These are phyloP conservation scores for Synanthedon formicaeformis DNA, from an alignment of 2,888 invertebrate genomes.

Conservation along the genomic window DNA sequence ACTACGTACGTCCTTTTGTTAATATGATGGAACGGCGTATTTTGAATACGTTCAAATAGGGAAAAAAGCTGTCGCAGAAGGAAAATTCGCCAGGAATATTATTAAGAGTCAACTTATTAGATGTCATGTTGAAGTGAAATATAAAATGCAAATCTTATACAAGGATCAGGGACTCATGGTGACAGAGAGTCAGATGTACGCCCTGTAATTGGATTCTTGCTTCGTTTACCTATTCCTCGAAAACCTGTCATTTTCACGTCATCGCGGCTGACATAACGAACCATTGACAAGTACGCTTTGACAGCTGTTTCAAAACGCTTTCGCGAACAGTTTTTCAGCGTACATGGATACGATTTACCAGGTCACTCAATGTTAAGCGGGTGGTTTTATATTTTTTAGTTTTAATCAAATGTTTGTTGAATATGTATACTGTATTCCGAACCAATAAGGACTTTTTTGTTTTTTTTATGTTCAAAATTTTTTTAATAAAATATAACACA, in stretches of 20 bases:
- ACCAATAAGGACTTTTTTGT: no score
- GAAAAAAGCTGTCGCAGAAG: conserved; percentile 1
- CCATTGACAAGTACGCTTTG: background rate
- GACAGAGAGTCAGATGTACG: background rate
- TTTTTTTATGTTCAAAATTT: no score
- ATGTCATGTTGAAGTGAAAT: background rate
- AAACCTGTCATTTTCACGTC: conserved; percentile 3
- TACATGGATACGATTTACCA: background rate
- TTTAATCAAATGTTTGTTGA: no score
- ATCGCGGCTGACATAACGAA: background rate
- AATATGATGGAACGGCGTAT: no score
- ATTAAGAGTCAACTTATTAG: background rate
- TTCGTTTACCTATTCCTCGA: conserved; percentile 7
- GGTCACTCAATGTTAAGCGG: no score
- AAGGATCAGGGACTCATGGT: background rate
- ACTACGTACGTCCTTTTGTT: no score
- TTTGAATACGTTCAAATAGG: no score
- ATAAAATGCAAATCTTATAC: background rate
- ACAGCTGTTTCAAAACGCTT: background rate
- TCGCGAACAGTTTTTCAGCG: background rate
- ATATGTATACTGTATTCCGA: no score
- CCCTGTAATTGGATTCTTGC: background rate
- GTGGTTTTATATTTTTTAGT: no score
- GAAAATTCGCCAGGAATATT: background rate
- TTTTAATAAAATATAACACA: no score